Base-by-base conservation (phyloP, 2,888 invertebrate species). In the Drosophila hamatofila region DNA sequence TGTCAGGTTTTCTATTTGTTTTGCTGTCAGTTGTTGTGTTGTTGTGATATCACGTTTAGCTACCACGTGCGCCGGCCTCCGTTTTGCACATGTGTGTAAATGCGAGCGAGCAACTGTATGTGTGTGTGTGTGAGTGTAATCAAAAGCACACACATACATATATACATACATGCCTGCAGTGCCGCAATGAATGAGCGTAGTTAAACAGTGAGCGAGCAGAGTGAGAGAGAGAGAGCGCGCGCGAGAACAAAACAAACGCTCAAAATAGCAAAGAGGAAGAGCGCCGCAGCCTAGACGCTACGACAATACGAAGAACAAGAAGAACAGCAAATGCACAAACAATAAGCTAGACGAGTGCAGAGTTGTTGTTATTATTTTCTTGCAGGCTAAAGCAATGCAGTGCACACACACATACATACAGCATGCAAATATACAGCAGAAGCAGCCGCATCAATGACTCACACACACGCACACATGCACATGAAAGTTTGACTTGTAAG, bases 1-100 rank as follows among this genome's bases (percentile, higher is more conserved):
- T 23, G 78, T 87, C 88, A 81, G 83, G 83, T 85, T 79, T 91
- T 89, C 83, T 90, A 84, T 85, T 90, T 86, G 85, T 84, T 83
- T 81, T 88, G 78, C 81, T 83, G 83, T 71, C 79, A 75, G 85
- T 77, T 75, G 89, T 70, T 72, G 78, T 80, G 79, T 83, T 85
- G 71, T 89, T 91, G 90, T 80, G 77, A 83, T 90, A 92, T 92
- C 92, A 92, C 92, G 92, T 92, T 92, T 92, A 80, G 75, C 79
- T 81, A 89, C 91, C 92, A 92, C 92, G 92, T 92, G 92, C 92
- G 86, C 86, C 83, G 78, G 78, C 64, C 75, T 72, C 70, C 59
- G 65, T 72, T 57, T 65, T 58, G 35, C 25, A 71, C 75, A 69
- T 80, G 72, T 72, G 77, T 79, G 75, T 77, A 51, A 21, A 49